Evolutionary conservation across 2,888 invertebrate species (phyloP), one percentile per base, ranked within the genome.

Genomic region (Trimorus sp.): DNA sequence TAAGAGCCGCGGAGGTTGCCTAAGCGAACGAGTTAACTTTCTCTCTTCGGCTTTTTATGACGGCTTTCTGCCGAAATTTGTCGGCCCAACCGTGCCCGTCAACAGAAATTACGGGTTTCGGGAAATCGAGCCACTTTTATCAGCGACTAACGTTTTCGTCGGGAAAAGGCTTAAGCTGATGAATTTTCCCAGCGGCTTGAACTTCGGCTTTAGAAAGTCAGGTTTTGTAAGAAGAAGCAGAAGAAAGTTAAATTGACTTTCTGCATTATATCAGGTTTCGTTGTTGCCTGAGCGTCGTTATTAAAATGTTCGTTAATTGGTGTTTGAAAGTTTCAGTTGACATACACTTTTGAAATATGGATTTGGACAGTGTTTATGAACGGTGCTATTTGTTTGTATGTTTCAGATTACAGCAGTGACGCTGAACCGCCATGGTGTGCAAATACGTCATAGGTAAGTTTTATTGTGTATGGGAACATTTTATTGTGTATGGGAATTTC

Each of bases 391-490:
- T 7, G 6, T 45, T 45, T 45, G 45, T 45, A 2, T 83, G 81
- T 89, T 88, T 36, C 87, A 90, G 90, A 89, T 90, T 88, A 88
- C 83, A 75, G 77, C 84, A 83, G 83, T 76, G 84, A 86, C 84
- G 87, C 85, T 84, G 85, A 87, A 88, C 84, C 86, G 88, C 84
- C 82, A 58, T 7, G 14, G 9, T 12, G 12, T 45, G 9, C 9
- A 45, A 45, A 45, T 79, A 83, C 84, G 82, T 84, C 87, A 82
- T 84, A 86, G 88, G 89, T 88, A 86, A 89, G 89, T 86, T 77
- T 1, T 3, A 26, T 26, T 26, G 26, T 26, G 26, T 26, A 1
- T 26, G n/a, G n/a, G n/a, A n/a, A n/a, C n/a, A n/a, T n/a, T n/a
- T n/a, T n/a, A n/a, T n/a, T n/a, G n/a, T 26, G 2, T 26, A 26